A percentile compares a stretch with the other conserved stretches of the same genome.
Evolutionary conservation across 2,888 invertebrate genomes (phyloP).

Genomic region (Euspilapteryx auroguttella): DNA sequence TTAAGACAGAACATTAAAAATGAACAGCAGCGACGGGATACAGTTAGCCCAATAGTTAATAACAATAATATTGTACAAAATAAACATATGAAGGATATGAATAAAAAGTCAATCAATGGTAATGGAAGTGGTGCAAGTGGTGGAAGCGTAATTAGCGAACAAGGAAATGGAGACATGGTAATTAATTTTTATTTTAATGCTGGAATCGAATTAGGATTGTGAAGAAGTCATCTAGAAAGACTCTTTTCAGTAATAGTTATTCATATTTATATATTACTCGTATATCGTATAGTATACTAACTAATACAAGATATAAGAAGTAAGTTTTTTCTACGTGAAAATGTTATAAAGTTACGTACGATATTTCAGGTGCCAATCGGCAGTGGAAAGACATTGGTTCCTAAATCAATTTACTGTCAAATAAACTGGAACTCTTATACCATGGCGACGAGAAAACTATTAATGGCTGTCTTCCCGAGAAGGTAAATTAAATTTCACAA

Average conservation of each 20-base stretch:
- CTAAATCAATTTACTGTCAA: slow-evolving; percentile 28
- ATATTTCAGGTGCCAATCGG: slow-evolving; percentile 41
- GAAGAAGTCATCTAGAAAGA: no score
- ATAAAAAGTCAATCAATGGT: background rate
- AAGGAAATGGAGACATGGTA: background rate
- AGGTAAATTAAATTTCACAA: slow-evolving; percentile 18
- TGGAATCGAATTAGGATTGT: no score
- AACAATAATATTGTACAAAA: no score
- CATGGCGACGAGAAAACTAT: slow-evolving; percentile 44
- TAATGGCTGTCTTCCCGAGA: slow-evolving; percentile 44
- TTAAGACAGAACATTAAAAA: no score
- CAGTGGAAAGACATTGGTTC: slow-evolving; percentile 39
- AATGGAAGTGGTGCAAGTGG: background rate
- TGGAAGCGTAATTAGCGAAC: background rate
- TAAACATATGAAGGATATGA: no score
- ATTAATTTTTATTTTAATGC: no score
- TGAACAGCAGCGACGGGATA: no score
- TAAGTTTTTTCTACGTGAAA: background rate
- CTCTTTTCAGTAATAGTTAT: no score
- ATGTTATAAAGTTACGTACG: background rate
- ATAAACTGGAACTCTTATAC: slow-evolving; percentile 51
- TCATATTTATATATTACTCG: no score
- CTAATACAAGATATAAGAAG: no score
- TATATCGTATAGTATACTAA: no score
- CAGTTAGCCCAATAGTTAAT: no score